phyloP scores from a whole-genome alignment of 2,797 vertebrate species.

The Morus bassanus region DNA sequence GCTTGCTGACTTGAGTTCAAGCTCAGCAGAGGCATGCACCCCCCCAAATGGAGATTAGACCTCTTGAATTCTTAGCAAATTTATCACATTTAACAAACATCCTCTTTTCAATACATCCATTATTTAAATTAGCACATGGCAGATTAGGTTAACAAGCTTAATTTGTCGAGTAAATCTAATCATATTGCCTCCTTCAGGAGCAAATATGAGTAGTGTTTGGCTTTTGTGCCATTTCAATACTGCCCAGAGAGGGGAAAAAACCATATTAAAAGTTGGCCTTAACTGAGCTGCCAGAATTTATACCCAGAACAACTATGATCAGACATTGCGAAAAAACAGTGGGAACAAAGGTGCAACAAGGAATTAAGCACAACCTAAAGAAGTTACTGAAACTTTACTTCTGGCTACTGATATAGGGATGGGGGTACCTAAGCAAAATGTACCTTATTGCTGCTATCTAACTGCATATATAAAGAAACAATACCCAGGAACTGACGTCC shows the following conservation, averaged over 20 bases:
- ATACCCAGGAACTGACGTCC: not conserved
- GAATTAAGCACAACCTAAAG: not conserved
- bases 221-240: not conserved
- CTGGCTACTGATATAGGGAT: not conserved
- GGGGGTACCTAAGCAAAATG: not conserved
- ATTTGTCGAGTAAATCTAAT: constrained; percentile 61
- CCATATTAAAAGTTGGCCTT: not conserved
- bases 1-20: not conserved
- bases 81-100: constrained; percentile 59
- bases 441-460: not conserved
- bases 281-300: not conserved
- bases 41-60: not conserved
- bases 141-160: constrained; percentile 68
- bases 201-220: not conserved
- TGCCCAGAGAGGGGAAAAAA: not conserved
- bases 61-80: not conserved
- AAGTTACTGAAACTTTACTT: not conserved
- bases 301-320: not conserved
- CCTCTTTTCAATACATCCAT: constrained; percentile 32
- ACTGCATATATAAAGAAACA: not conserved
- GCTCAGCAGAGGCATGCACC: not conserved
- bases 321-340: not conserved
- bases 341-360: not conserved
- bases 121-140: constrained; percentile 57
- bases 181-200: constrained; percentile 35